Conservation (phyloP, 2,797 vertebrate species). For the Leptodactylus fallax region DNA sequence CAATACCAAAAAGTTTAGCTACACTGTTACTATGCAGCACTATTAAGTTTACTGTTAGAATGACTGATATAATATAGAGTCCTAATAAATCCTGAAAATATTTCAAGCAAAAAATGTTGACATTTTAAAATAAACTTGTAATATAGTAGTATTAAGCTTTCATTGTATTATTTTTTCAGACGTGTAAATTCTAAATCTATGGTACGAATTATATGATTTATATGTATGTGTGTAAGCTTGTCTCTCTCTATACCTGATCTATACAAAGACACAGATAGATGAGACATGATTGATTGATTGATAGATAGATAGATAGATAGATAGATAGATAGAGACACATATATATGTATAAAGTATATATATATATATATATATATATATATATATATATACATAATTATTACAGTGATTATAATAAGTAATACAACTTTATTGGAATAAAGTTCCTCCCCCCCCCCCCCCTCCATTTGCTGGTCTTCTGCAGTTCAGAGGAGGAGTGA, state of each 20-base stretch:
- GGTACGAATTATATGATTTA: not conserved
- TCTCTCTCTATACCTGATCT: too few relatives aligned
- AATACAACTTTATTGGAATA: not conserved
- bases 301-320: too few relatives aligned
- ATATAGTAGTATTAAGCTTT: not conserved
- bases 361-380: not conserved
- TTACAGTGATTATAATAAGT: not conserved
- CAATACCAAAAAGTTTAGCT: not conserved
- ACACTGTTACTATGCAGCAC: not conserved
- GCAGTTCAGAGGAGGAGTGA: constrained; percentile 21
- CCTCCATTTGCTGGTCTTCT: not conserved
- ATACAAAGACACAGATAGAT: not conserved
- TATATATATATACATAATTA: not conserved
- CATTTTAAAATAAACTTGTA: not conserved
- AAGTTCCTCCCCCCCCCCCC: not conserved
- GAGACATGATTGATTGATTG: too few relatives aligned
- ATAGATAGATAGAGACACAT: too few relatives aligned
- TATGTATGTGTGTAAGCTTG: not conserved
- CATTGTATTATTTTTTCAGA: too few relatives aligned
- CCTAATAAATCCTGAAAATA: not conserved
- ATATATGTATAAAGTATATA: too few relatives aligned
- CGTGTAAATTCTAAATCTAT: too few relatives aligned
- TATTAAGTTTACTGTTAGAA: not conserved
- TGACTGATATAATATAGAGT: not conserved
- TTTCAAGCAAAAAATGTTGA: not conserved